These are phyloP conservation scores for Monomorium pharaonis DNA, from an alignment of 1,140 invertebrate genomes.

Conservation along the genomic window DNA sequence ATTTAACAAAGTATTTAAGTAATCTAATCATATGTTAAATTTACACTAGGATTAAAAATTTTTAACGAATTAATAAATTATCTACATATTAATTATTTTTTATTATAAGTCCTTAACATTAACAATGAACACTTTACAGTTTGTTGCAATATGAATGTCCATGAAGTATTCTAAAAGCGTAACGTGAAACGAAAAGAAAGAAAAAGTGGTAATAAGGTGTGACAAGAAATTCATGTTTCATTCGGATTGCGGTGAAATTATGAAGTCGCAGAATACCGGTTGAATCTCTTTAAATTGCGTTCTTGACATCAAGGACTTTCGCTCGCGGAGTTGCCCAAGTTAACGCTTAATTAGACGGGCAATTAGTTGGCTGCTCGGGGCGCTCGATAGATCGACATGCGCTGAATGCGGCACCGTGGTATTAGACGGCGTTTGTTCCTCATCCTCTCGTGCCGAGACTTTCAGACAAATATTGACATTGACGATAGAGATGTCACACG, in stretches of 20 bases:
- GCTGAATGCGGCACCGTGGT: not conserved
- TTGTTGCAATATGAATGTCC: not conserved
- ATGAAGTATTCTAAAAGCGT: not conserved
- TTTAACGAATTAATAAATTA: too few species aligned
- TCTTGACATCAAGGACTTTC: slow-evolving; percentile 1
- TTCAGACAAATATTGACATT: slow-evolving; percentile 37
- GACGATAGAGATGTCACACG: not conserved
- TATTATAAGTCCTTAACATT: not conserved
- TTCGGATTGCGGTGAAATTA: not conserved
- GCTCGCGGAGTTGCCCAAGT: slow-evolving; percentile 9
- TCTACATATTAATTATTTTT: too few species aligned
- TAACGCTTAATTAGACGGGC: slow-evolving; percentile 1
- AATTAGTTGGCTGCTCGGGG: not conserved
- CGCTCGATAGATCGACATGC: not conserved
- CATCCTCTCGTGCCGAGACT: not conserved
- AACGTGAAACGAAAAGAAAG: not conserved
- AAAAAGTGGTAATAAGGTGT: not conserved
- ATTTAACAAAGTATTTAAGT: too few species aligned
- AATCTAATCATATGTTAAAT: too few species aligned
- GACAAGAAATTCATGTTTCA: not conserved
- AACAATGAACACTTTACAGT: not conserved
- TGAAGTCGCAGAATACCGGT: not conserved
- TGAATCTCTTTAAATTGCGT: slow-evolving; percentile 16
- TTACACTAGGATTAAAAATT: too few species aligned
- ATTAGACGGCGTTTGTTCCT: not conserved